phyloP scores from a whole-genome alignment of 2,888 invertebrate species.

The Eilema depressum region DNA sequence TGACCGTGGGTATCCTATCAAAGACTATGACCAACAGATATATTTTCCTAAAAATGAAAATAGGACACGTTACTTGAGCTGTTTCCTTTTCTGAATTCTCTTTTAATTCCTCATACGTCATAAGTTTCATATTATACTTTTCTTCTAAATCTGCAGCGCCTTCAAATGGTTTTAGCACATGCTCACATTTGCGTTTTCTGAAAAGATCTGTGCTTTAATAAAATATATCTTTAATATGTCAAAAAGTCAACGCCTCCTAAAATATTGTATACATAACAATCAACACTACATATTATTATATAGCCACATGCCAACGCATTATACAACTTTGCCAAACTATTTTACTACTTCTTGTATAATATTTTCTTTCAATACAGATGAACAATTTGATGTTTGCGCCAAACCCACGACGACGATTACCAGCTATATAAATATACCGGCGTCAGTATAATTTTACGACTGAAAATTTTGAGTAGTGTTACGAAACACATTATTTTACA shows the following conservation, averaged over 20 bases:
- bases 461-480: slow-evolving; percentile 14
- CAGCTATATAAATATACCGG: slow-evolving; percentile 41
- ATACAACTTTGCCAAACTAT: slow-evolving; percentile 46
- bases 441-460: slow-evolving; percentile 36
- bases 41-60: background rate
- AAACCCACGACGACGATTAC: slow-evolving; percentile 36
- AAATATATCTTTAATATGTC: background rate
- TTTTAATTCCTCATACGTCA: slow-evolving; percentile 73
- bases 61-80: slow-evolving; percentile 56
- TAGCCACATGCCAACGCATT: slow-evolving; percentile 38
- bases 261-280: slow-evolving; percentile 26
- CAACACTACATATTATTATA: slow-evolving; percentile 20
- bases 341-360: slow-evolving; percentile 37
- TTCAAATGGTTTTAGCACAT: slow-evolving; percentile 77
- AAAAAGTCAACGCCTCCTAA: slow-evolving; percentile 3
- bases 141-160: slow-evolving; percentile 76
- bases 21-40: background rate
- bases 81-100: slow-evolving; percentile 74
- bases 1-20: no score
- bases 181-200: slow-evolving; percentile 80
- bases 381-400: slow-evolving; percentile 45
- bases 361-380: slow-evolving; percentile 53
- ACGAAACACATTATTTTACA: background rate
- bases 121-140: slow-evolving; percentile 75
- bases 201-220: slow-evolving; percentile 26